Evolutionary conservation across 2,797 vertebrate genomes (phyloP).

Genomic region (Lagocephalus sceleratus): DNA sequence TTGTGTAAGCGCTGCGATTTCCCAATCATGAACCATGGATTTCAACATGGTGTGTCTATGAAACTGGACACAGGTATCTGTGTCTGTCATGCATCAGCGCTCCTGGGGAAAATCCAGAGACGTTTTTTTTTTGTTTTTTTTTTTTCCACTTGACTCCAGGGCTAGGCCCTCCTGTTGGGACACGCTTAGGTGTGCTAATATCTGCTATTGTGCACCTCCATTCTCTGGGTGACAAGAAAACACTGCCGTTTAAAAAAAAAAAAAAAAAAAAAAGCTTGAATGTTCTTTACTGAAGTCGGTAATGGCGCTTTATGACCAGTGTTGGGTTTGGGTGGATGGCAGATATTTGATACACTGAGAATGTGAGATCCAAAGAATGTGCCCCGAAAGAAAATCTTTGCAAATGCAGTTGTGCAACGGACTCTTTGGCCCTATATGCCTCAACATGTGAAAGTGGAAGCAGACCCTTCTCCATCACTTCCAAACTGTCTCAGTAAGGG

Average conservation of each 20-base stretch:
- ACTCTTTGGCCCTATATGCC: conserved; percentile 54
- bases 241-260: no score
- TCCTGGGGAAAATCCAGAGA: conserved; percentile 57
- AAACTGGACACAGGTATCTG: conserved; percentile 34
- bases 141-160: conserved; percentile 57
- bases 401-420: conserved; percentile 67
- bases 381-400: conserved; percentile 59
- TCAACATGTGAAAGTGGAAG: conserved; percentile 59
- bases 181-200: conserved; percentile 61
- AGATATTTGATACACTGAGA: conserved; percentile 35
- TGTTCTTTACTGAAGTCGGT: neutral
- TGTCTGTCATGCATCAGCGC: conserved; percentile 14
- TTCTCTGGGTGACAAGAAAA: conserved; percentile 57
- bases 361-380: conserved; percentile 56
- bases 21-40: neutral
- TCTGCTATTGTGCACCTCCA: conserved; percentile 47
- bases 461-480: conserved; percentile 35
- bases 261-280: conserved; percentile 4
- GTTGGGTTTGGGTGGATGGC: conserved; percentile 5
- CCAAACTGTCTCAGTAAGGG: conserved; percentile 14
- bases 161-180: conserved; percentile 64
- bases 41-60: conserved; percentile 11
- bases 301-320: neutral
- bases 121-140: conserved; percentile 64
- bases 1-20: neutral